Evolutionary conservation across 2,113 vertebrate species (phyloP).

Genomic region (Motacilla tschutschensis): DNA sequence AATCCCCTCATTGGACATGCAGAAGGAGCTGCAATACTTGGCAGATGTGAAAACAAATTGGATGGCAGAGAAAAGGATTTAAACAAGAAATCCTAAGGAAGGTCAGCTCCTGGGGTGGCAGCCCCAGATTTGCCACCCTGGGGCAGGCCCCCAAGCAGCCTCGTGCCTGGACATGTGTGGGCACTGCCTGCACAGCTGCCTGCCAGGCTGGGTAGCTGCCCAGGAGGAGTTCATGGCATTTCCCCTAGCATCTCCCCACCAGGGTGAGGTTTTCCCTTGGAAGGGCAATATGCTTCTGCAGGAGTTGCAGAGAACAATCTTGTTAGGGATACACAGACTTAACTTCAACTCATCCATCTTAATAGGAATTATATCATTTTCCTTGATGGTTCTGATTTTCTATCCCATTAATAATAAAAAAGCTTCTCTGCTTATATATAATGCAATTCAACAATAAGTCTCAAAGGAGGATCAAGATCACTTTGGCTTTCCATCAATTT

Average conservation of each 20-base stretch:
- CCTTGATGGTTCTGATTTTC: conserved; percentile 59
- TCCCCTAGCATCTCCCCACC: background rate
- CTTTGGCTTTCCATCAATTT: conserved; percentile 60
- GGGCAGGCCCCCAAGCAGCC: background rate
- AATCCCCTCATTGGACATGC: conserved; percentile 24
- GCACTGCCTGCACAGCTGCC: background rate
- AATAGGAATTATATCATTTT: conserved; percentile 44
- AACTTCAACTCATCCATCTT: conserved; percentile 45
- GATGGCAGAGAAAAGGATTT: background rate
- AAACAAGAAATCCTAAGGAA: background rate
- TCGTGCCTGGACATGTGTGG: rapidly evolving
- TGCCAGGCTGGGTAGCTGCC: background rate
- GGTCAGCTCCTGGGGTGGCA: background rate
- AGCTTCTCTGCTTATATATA: conserved; percentile 59
- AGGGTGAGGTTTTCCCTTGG: background rate
- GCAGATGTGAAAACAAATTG: background rate
- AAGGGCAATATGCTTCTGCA: background rate
- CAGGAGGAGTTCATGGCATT: background rate
- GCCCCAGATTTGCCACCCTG: background rate
- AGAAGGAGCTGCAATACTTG: background rate
- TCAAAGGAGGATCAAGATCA: conserved; percentile 61
- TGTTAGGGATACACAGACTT: background rate
- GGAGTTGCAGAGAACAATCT: background rate
- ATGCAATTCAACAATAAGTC: conserved; percentile 53
- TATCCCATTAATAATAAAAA: conserved; percentile 62